Evolutionary conservation across 2,113 vertebrate genomes (phyloP), one percentile per base, ranked within the genome.

Genomic region (Petrocephalus microphthalmus): DNA sequence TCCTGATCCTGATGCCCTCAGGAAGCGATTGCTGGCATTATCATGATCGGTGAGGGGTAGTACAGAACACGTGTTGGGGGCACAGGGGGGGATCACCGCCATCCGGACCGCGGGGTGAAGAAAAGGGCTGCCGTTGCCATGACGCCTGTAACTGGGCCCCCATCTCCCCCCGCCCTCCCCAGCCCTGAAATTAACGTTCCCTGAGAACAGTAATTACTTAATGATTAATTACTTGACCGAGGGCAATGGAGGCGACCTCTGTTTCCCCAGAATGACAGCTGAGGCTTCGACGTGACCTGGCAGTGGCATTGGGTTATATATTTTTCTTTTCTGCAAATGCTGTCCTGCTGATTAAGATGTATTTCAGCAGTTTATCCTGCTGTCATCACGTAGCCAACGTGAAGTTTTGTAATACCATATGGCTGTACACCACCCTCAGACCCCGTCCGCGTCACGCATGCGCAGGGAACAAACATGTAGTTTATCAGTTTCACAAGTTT

Each of bases 161-260:
- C 81, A 49, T n/a, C 42, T 49, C 4, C 22, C 19, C 19, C 11
- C 5, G n/a, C n/a, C n/a, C n/a, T n/a, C 45, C 45, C 17, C 19
- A 83, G 7, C 45, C 17, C 19, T 49, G 81, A 47, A 47, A 47
- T 83, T 45, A 49, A 47, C 81, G 11, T 49, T 83, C 81, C 37
- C 81, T 83, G 19, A 83, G 20, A 83, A 83, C 2, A 8, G 81
- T 83, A 83, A 83, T 83, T 83, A 83, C 74, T 81, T 81, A 67
- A 67, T 67, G 74, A 83, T 83, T 83, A 47, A 83, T 83, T 49
- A 47, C 37, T 83, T 83, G 49, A 83, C 33, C 71, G 0, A 29
- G 81, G 37, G 81, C 37, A 37, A 81, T 81, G 74, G 42, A 81
- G 11, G 74, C 5, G 7, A 45, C 74, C 74, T 45, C 15, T 81